These are phyloP conservation scores for Toxotes chatareus DNA, from an alignment of 2,113 vertebrate species.

Conservation along the genomic window DNA sequence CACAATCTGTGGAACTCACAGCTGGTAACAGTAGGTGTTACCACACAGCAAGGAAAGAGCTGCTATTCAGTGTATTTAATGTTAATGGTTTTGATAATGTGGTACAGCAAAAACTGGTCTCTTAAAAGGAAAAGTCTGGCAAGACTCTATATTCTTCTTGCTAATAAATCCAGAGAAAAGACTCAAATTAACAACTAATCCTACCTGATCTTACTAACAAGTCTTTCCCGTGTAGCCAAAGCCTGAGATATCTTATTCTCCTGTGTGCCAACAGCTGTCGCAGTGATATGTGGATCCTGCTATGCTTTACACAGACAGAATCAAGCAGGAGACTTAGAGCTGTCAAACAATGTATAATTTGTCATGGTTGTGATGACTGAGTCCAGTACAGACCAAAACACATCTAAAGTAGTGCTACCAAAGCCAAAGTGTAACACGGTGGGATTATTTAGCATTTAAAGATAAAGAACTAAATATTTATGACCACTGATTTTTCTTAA, in stretches of 20 bases:
- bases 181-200: neutral
- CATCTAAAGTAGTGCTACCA: too few relatives aligned
- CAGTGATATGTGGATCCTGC: too few relatives aligned
- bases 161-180: neutral
- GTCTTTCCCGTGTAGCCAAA: neutral
- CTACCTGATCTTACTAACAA: too few relatives aligned
- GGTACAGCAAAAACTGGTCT: neutral
- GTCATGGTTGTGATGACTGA: too few relatives aligned
- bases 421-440: too few relatives aligned
- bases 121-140: neutral
- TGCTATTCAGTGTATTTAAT: neutral
- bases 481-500: neutral
- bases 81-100: neutral
- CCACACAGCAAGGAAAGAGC: neutral
- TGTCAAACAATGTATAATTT: too few relatives aligned
- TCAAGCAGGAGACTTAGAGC: too few relatives aligned
- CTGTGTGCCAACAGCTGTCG: neutral
- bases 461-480: neutral
- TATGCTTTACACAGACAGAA: too few relatives aligned
- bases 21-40: neutral
- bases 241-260: neutral
- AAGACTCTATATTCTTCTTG: neutral
- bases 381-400: too few relatives aligned
- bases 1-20: conserved; percentile 6
- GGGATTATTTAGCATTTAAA: too few relatives aligned